Evolutionary conservation across 2,113 vertebrate genomes (phyloP).

Genomic region (Catagonus wagneri): DNA sequence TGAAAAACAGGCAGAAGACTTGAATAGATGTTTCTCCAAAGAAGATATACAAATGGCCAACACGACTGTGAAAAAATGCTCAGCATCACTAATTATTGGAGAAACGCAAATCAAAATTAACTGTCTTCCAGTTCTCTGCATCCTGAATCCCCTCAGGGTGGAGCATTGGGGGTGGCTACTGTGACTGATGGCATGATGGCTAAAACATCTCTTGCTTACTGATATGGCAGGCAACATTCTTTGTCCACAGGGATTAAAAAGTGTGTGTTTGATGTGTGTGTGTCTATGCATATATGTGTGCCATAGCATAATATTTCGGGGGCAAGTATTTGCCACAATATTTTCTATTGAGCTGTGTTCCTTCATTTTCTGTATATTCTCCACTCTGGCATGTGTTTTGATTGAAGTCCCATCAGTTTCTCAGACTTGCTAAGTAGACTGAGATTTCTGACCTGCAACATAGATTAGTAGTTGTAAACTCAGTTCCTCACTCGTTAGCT

Average conservation of each 20-base stretch:
- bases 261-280: background rate
- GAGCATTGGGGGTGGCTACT: too few relatives aligned
- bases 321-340: background rate
- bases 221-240: too few relatives aligned
- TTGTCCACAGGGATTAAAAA: background rate
- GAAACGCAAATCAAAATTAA: too few relatives aligned
- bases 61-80: too few relatives aligned
- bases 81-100: too few relatives aligned
- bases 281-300: fast-evolving
- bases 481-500: background rate
- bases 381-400: background rate
- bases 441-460: background rate
- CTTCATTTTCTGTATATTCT: background rate
- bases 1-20: too few relatives aligned
- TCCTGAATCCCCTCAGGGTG: too few relatives aligned
- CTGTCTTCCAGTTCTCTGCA: too few relatives aligned
- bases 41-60: too few relatives aligned
- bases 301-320: background rate
- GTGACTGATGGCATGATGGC: too few relatives aligned
- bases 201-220: too few relatives aligned
- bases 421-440: background rate
- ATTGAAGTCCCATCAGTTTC: background rate
- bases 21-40: too few relatives aligned
- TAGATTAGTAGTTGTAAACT: background rate
- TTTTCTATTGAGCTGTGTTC: background rate